phyloP scores from a whole-genome alignment of 2,113 vertebrate species.

The Apteryx mantelli region DNA sequence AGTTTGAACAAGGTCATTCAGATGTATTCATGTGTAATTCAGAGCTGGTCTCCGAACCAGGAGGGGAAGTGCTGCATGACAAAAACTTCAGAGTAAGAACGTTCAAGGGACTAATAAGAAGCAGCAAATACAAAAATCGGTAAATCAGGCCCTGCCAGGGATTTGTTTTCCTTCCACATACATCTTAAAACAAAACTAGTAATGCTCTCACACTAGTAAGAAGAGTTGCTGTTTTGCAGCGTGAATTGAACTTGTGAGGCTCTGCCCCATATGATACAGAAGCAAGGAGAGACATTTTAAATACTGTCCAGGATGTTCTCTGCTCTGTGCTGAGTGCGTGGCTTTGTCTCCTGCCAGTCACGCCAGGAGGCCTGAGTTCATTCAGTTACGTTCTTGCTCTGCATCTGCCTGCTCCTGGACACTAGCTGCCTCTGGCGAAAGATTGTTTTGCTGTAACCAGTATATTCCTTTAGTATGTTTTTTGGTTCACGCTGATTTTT shows the following conservation, averaged over 20 bases:
- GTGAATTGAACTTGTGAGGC: background rate
- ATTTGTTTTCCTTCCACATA: background rate
- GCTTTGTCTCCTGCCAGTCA: background rate
- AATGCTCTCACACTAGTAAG: background rate
- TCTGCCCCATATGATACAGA: background rate
- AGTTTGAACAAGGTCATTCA: background rate
- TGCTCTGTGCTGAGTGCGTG: background rate
- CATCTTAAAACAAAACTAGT: background rate
- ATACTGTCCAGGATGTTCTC: background rate
- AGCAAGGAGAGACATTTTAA: background rate
- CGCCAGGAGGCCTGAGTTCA: too few relatives aligned
- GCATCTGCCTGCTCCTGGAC: background rate
- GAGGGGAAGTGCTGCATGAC: background rate
- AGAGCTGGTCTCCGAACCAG: background rate
- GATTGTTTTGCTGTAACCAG: background rate
- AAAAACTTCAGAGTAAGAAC: background rate
- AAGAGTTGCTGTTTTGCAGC: background rate
- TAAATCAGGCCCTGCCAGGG: background rate
- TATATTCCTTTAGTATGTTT: background rate
- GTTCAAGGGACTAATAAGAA: background rate
- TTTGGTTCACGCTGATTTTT: background rate
- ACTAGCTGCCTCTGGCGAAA: background rate
- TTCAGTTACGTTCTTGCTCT: background rate
- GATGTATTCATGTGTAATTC: background rate
- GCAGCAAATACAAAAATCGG: background rate